Percentiles rank a stretch among this genome's conserved stretches.
phyloP scores from a whole-genome alignment of 2,888 invertebrate genomes.

The Agriopis aurantiaria region DNA sequence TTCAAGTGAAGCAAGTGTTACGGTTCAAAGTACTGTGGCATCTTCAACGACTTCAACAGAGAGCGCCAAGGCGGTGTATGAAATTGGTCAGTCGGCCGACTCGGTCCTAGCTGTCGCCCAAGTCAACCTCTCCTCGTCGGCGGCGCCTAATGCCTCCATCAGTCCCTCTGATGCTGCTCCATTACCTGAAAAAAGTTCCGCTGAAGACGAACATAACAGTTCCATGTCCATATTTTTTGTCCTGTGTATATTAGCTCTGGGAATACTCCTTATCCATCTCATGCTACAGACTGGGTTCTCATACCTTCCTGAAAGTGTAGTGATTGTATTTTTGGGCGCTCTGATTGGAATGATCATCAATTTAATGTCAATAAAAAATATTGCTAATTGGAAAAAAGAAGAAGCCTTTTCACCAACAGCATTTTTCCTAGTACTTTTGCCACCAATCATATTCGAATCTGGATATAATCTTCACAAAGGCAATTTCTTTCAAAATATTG shows the following conservation, averaged over 20 bases:
- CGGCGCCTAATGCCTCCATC: conserved; percentile 71
- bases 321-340: conserved; percentile 97
- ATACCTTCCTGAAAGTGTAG: conserved; percentile 98
- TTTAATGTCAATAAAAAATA: conserved; percentile 94
- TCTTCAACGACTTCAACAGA: conserved; percentile 72
- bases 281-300: conserved; percentile 98
- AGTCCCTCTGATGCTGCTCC: conserved; percentile 91
- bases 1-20: conserved; percentile 66
- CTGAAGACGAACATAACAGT: conserved; percentile 98
- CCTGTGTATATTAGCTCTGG: conserved; percentile 96
- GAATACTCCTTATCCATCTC: conserved; percentile 97
- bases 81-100: conserved; percentile 68
- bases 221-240: conserved; percentile 99
- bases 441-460: conserved; percentile 99
- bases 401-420: conserved; percentile 99
- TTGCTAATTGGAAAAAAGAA: conserved; percentile 98
- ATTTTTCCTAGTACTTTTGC: conserved; percentile 97
- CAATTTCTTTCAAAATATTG: conserved; percentile 98
- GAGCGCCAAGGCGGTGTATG: conserved; percentile 64
- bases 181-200: conserved; percentile 95
- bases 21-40: conserved; percentile 52
- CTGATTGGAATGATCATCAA: conserved; percentile 96
- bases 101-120: conserved; percentile 66
- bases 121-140: conserved; percentile 70
- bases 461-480: conserved; percentile 99